These are phyloP conservation scores for Calephelis nemesis DNA, from an alignment of 1,140 invertebrate species.

Conservation along the genomic window DNA sequence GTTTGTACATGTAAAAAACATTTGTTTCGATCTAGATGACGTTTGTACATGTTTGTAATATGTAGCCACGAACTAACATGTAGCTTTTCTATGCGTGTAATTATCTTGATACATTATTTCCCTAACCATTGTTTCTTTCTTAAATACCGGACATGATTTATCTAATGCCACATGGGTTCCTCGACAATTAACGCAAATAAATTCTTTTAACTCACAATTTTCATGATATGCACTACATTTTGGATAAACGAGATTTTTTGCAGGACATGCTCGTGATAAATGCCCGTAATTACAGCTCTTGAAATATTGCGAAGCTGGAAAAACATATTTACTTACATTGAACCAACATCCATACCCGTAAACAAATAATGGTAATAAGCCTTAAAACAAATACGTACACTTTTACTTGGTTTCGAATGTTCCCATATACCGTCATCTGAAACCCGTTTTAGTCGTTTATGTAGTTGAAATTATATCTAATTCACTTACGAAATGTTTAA, in stretches of 20 bases:
- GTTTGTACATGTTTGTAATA: background rate
- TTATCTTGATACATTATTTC: constrained; percentile 18
- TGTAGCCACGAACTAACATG: background rate
- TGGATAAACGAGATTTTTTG: constrained; percentile 3
- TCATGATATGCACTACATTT: constrained; percentile 1
- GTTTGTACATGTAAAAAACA: background rate
- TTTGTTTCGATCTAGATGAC: no score
- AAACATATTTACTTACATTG: constrained; percentile 30
- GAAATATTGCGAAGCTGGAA: constrained; percentile 37
- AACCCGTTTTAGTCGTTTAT: constrained; percentile 29
- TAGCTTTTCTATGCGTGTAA: constrained; percentile 10
- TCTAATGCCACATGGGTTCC: constrained; percentile 16
- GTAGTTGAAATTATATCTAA: constrained; percentile 27
- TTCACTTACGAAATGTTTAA: constrained; percentile 24
- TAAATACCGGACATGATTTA: background rate
- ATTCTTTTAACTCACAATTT: background rate
- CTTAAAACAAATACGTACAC: constrained; percentile 34
- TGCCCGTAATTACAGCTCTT: constrained; percentile 32
- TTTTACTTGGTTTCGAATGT: constrained; percentile 22
- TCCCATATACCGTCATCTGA: constrained; percentile 5
- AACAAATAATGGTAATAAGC: constrained; percentile 25
- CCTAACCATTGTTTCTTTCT: constrained; percentile 15
- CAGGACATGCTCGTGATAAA: background rate
- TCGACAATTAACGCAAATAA: constrained; percentile 4
- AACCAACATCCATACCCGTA: constrained; percentile 30